A percentile compares a stretch with the other conserved stretches of the same genome.
Conservation (phyloP, 2,113 vertebrate species). For the Psilopsiagon aurifrons region DNA sequence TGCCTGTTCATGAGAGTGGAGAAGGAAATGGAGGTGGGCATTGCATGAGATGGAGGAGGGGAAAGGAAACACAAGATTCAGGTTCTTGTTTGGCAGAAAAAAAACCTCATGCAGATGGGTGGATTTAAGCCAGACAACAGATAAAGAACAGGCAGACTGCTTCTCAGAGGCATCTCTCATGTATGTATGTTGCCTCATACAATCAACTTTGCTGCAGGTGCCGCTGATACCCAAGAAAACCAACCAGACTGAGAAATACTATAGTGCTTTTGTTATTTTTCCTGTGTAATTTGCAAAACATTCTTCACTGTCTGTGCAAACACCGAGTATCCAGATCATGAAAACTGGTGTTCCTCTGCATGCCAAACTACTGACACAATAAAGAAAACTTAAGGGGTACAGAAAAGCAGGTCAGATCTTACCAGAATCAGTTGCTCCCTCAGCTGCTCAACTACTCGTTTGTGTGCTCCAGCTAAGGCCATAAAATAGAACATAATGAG, state of each 20-base stretch:
- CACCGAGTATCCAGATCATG: not conserved
- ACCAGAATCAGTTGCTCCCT: slow-evolving; percentile 90
- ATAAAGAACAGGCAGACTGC: not conserved
- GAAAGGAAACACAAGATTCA: not conserved
- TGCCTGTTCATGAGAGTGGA: not conserved
- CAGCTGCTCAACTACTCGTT: slow-evolving; percentile 85
- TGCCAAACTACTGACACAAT: not conserved
- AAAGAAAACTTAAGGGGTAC: not conserved
- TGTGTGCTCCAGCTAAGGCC: slow-evolving; percentile 91
- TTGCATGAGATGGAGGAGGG: not conserved
- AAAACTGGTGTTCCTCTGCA: not conserved
- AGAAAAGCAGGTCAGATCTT: slow-evolving; percentile 39
- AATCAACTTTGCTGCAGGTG: not conserved
- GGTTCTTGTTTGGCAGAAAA: not conserved
- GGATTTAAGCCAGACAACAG: not conserved
- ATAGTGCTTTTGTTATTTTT: not conserved
- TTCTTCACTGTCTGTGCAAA: not conserved
- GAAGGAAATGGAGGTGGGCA: not conserved
- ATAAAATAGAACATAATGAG: slow-evolving; percentile 92
- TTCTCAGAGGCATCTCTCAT: not conserved
- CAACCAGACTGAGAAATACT: not conserved
- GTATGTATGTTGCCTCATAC: not conserved
- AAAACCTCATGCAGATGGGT: fast-evolving
- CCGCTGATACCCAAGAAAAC: not conserved
- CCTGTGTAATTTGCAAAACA: not conserved